Evolutionary conservation across 1,140 invertebrate genomes (phyloP).

Genomic region (Arion vulgaris): DNA sequence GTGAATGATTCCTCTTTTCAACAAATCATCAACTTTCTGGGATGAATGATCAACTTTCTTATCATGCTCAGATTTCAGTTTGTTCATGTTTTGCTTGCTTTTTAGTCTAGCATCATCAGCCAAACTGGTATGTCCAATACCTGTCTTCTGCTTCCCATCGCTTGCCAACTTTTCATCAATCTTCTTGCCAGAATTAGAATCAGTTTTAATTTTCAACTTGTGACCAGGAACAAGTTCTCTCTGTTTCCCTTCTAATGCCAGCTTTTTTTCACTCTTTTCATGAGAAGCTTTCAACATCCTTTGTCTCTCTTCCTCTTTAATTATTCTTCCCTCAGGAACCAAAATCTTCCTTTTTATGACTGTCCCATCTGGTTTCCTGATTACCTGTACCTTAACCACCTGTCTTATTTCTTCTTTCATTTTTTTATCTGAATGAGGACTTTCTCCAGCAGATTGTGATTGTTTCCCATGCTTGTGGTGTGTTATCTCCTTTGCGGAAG

Average conservation of each 20-base stretch:
- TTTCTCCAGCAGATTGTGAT: neutral
- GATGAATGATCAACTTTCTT: neutral
- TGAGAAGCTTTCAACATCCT: neutral
- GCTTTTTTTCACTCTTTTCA: neutral
- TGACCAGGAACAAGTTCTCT: neutral
- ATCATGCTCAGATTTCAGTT: neutral
- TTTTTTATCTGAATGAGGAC: too few species aligned
- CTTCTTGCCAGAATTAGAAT: neutral
- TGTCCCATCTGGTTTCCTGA: conserved; percentile 3
- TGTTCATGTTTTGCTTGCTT: neutral
- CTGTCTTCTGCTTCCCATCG: neutral
- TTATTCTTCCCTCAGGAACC: neutral
- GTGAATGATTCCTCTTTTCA: conserved; percentile 25
- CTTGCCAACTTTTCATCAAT: neutral
- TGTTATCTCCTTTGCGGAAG: too few species aligned
- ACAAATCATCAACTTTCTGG: conserved; percentile 23
- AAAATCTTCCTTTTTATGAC: neutral
- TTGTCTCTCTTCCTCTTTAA: neutral
- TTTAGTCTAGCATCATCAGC: neutral
- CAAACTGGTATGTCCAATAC: neutral
- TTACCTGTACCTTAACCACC: neutral
- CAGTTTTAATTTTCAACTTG: neutral
- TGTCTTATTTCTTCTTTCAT: neutral
- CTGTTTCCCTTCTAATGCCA: neutral
- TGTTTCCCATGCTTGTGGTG: neutral